phyloP scores from a whole-genome alignment of 1,140 invertebrate genomes.

The Drosophila santomea region DNA sequence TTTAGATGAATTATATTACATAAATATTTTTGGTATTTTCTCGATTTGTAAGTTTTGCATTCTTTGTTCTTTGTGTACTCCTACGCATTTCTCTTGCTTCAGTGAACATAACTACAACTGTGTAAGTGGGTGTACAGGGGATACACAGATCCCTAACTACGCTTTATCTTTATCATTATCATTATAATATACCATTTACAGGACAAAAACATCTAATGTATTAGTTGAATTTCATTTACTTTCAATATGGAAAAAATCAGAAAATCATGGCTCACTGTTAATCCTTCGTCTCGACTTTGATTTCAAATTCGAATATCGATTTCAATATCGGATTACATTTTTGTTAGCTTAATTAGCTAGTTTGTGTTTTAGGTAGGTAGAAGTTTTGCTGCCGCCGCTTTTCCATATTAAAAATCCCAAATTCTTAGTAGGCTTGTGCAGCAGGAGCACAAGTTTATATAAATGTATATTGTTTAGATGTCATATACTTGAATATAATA shows the following conservation, averaged over 20 bases:
- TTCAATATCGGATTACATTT: neutral
- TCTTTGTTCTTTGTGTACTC: slow-evolving; percentile 16
- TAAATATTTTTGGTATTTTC: slow-evolving; percentile 73
- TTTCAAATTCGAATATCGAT: neutral
- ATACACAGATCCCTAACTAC: slow-evolving; percentile 69
- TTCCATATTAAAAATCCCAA: slow-evolving; percentile 58
- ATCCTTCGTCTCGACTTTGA: slow-evolving; percentile 16
- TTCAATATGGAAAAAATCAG: slow-evolving; percentile 74
- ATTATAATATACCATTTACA: slow-evolving; percentile 77
- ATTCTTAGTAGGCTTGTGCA: slow-evolving; percentile 66
- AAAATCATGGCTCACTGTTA: slow-evolving; percentile 54
- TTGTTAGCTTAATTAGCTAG: slow-evolving; percentile 32
- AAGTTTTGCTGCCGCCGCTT: slow-evolving; percentile 31
- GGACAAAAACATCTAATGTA: slow-evolving; percentile 83
- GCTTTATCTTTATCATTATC: slow-evolving; percentile 61
- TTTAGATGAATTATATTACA: slow-evolving; percentile 82
- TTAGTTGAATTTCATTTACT: slow-evolving; percentile 66
- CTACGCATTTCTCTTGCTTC: slow-evolving; percentile 30
- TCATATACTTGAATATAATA: slow-evolving; percentile 81
- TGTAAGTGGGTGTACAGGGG: slow-evolving; percentile 52
- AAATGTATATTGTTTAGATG: slow-evolving; percentile 74
- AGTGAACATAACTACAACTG: slow-evolving; percentile 81
- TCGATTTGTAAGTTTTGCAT: slow-evolving; percentile 29
- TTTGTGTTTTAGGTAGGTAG: slow-evolving; percentile 32
- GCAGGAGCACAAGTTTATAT: slow-evolving; percentile 54